These are phyloP conservation scores for Hystrix cristata DNA, from an alignment of 2,113 vertebrate species.

Conservation along the genomic window DNA sequence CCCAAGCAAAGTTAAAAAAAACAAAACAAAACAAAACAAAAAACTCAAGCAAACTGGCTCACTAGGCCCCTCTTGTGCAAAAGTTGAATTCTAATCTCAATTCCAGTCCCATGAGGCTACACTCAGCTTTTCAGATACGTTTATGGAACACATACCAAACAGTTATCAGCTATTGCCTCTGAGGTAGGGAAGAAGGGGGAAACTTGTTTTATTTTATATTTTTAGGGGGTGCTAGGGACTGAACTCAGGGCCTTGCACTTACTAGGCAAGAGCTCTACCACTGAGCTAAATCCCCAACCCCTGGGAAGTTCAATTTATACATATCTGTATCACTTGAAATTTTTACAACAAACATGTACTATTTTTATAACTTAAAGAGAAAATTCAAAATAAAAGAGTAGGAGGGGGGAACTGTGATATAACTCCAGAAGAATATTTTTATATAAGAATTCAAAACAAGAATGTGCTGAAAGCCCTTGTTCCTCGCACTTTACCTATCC, in stretches of 20 bases:
- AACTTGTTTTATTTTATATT: neutral
- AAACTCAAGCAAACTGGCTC: neutral
- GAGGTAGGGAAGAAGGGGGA: neutral
- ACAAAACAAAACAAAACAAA: neutral
- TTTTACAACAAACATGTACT: neutral
- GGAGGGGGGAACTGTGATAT: neutral
- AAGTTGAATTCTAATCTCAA: neutral
- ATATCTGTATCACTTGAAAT: neutral
- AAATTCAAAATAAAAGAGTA: constrained; percentile 43
- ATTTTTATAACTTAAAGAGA: constrained; percentile 36
- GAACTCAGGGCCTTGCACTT: too few relatives aligned
- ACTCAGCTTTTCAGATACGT: neutral
- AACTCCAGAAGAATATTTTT: constrained; percentile 27
- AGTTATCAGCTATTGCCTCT: neutral
- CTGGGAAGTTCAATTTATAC: too few relatives aligned
- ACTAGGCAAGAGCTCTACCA: too few relatives aligned
- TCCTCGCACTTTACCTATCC: neutral
- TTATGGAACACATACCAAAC: neutral
- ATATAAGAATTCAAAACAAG: neutral
- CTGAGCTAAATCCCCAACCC: too few relatives aligned
- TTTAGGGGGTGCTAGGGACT: too few relatives aligned
- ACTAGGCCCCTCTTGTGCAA: neutral
- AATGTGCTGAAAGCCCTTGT: neutral
- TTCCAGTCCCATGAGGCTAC: neutral
- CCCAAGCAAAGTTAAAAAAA: neutral